phyloP scores from a whole-genome alignment of 2,113 vertebrate genomes.

The Ranitomeya imitator region DNA sequence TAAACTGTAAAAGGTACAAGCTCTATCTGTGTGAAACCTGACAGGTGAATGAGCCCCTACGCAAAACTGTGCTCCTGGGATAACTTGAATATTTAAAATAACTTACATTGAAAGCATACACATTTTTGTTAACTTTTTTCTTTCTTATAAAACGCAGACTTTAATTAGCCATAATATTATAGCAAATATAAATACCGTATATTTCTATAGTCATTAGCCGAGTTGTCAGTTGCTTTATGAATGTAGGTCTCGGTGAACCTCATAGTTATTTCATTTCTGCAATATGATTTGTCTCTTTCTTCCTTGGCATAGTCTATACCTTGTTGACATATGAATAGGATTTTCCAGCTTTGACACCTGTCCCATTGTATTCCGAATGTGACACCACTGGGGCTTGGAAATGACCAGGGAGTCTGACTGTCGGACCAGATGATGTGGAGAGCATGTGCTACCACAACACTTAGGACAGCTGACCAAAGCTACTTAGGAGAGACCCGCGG shows the following conservation, averaged over 20 bases:
- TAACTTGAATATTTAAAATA: too few relatives aligned
- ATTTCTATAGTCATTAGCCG: neutral
- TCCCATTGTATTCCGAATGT: conserved; percentile 5
- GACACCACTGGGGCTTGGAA: conserved; percentile 21
- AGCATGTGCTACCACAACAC: conserved; percentile 16
- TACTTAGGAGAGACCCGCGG: neutral
- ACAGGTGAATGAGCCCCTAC: too few relatives aligned
- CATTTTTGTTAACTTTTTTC: too few relatives aligned
- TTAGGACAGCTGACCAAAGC: conserved; percentile 27
- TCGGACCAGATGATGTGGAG: neutral
- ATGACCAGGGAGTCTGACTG: conserved; percentile 5
- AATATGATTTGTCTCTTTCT: neutral
- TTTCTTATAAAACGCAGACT: neutral
- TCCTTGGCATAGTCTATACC: neutral
- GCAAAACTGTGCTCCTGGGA: too few relatives aligned
- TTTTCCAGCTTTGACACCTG: conserved; percentile 19
- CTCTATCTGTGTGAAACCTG: too few relatives aligned
- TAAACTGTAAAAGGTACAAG: too few relatives aligned
- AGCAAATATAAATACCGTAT: neutral
- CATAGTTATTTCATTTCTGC: neutral
- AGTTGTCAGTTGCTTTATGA: neutral
- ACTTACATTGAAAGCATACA: too few relatives aligned
- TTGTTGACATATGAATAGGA: neutral
- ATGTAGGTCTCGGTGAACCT: neutral
- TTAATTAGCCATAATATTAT: neutral